Percentiles rank a stretch among this genome's conserved stretches.
phyloP scores from a whole-genome alignment of 2,888 invertebrate genomes.

The Leucoma salicis region DNA sequence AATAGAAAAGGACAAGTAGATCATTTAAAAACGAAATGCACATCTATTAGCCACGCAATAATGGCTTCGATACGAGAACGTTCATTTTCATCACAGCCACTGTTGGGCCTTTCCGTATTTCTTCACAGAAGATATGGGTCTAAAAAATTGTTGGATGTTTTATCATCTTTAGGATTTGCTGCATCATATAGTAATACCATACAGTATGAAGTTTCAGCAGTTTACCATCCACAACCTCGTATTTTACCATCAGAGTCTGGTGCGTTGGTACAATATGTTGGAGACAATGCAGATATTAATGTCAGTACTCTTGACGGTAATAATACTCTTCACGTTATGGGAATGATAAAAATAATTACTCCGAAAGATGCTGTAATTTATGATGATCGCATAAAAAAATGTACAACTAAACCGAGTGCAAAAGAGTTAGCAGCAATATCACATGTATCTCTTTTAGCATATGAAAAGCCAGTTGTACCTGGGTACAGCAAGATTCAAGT shows the following conservation, averaged over 20 bases:
- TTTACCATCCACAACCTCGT: conserved; percentile 11
- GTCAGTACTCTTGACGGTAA: conserved; percentile 17
- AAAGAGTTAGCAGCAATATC: conserved; percentile 8
- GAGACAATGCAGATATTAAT: conserved; percentile 25
- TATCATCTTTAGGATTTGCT: conserved; percentile 1
- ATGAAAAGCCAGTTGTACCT: conserved; percentile 1
- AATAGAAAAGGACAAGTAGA: conserved; percentile 14
- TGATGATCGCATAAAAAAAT: neutral
- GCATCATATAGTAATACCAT: conserved; percentile 4
- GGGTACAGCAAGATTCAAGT: neutral
- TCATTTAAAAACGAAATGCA: conserved; percentile 4
- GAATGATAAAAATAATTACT: conserved; percentile 18
- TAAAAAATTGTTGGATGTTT: neutral
- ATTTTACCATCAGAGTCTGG: neutral
- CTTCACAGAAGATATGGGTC: conserved; percentile 1
- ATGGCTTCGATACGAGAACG: conserved; percentile 13
- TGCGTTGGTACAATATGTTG: conserved; percentile 16
- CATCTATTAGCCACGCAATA: conserved; percentile 4
- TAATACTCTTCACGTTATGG: conserved; percentile 24
- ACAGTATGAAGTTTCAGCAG: conserved; percentile 11
- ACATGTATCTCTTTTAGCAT: conserved; percentile 1
- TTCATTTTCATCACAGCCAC: conserved; percentile 21
- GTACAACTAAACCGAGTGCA: conserved; percentile 8
- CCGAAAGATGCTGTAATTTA: conserved; percentile 8
- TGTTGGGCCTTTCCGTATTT: conserved; percentile 15